phyloP scores from a whole-genome alignment of 2,888 invertebrate species.

The Drosophila multiciliata region DNA sequence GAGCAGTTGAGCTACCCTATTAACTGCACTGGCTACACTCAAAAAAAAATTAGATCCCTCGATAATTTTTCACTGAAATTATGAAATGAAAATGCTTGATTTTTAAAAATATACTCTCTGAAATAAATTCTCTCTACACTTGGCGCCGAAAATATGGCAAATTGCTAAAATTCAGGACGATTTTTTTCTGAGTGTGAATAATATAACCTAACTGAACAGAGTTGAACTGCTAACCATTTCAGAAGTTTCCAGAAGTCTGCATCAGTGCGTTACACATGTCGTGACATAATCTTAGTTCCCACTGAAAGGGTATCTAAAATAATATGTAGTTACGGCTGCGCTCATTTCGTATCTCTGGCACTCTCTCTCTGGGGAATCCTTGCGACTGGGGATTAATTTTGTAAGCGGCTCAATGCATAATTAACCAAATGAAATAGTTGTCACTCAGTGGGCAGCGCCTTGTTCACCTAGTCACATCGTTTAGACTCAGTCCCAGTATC shows the following conservation, averaged over 20 bases:
- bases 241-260: background rate
- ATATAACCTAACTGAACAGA: background rate
- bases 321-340: constrained; percentile 10
- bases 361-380: constrained; percentile 32
- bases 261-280: background rate
- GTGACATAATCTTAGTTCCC: background rate
- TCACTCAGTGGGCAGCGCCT: background rate
- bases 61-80: background rate
- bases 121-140: no score
- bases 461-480: background rate
- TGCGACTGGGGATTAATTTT: constrained; percentile 65
- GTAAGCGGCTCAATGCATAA: constrained; percentile 72
- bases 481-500: background rate
- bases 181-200: background rate
- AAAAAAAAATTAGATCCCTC: background rate
- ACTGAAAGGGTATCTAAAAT: background rate
- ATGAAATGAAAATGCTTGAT: background rate
- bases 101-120: background rate
- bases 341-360: no score
- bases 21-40: constrained; percentile 4
- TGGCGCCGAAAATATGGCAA: background rate
- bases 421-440: constrained; percentile 63
- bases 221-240: background rate
- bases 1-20: constrained; percentile 16
- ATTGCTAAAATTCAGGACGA: background rate